A percentile compares a stretch with the other conserved stretches of the same genome.
Conservation (phyloP, 2,797 vertebrate species). For the Megaceryle alcyon region DNA sequence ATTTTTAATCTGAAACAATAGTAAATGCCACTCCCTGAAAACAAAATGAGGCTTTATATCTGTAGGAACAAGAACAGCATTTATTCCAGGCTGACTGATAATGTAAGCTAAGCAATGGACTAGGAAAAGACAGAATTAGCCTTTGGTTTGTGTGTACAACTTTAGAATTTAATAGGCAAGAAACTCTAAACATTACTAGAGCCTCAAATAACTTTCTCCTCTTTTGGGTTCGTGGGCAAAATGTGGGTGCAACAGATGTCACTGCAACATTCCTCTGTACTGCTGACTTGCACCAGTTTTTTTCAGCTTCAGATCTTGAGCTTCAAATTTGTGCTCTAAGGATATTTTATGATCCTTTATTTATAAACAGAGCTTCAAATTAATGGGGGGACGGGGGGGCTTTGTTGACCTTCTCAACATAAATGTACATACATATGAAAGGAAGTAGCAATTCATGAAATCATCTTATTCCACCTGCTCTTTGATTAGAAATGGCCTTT, state of each 20-base stretch:
- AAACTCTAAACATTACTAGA: background rate
- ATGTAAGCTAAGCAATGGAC: background rate
- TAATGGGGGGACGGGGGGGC: accelerated
- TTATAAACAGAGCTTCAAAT: background rate
- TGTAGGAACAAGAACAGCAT: background rate
- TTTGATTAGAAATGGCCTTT: background rate
- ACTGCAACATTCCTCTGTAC: background rate
- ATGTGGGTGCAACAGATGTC: background rate
- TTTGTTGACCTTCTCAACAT: background rate
- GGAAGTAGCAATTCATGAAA: background rate
- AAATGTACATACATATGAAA: background rate
- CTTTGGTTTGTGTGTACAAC: background rate
- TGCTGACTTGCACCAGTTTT: background rate
- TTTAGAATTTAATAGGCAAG: background rate
- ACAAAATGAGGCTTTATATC: background rate
- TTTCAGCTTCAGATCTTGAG: background rate
- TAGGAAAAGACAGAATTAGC: background rate
- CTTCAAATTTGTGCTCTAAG: background rate
- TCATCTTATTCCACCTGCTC: background rate
- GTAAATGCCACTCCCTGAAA: background rate
- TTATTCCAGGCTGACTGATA: background rate
- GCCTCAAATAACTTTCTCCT: background rate
- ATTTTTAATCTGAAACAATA: background rate
- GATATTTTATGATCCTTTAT: background rate
- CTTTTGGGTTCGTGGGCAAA: background rate